These are phyloP conservation scores for Lumbricus terrestris DNA, from an alignment of 2,888 invertebrate species.

Conservation along the genomic window DNA sequence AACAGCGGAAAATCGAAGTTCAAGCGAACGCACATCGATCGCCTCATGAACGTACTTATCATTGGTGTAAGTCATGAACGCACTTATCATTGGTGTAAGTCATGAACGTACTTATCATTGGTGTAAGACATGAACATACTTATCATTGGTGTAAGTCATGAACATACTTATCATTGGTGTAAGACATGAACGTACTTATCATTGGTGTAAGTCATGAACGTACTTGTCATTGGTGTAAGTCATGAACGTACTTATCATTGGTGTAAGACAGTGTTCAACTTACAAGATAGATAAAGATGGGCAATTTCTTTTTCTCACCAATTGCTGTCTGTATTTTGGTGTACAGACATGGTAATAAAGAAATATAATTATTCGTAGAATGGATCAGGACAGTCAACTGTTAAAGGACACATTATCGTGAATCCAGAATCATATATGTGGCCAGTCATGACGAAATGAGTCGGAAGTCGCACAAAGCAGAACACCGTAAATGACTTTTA, in stretches of 20 bases:
- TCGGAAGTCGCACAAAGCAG: too few relatives aligned
- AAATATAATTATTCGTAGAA: too few relatives aligned
- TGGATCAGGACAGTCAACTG: too few relatives aligned
- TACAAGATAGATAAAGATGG: slow-evolving; percentile 65
- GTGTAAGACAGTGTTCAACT: slow-evolving; percentile 70
- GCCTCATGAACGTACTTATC: slow-evolving; percentile 96
- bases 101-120: slow-evolving; percentile 97
- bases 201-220: slow-evolving; percentile 97
- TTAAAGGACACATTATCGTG: too few relatives aligned
- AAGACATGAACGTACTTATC: slow-evolving; percentile 91
- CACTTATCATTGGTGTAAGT: slow-evolving; percentile 97
- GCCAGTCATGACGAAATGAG: too few relatives aligned
- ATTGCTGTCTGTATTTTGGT: too few relatives aligned
- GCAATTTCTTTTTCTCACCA: too few relatives aligned
- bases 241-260: slow-evolving; percentile 97
- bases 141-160: slow-evolving; percentile 95
- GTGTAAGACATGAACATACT: slow-evolving; percentile 93
- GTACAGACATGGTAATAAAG: too few relatives aligned
- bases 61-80: slow-evolving; percentile 94
- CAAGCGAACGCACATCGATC: slow-evolving; percentile 97
- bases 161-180: slow-evolving; percentile 99
- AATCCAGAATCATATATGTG: too few relatives aligned
- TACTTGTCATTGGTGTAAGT: slow-evolving; percentile 97
- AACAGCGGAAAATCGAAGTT: slow-evolving; percentile 99
- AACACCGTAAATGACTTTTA: too few relatives aligned